A percentile compares a stretch with the other conserved stretches of the same genome.
Conservation (phyloP, 1,140 invertebrate genomes). For the Saccostrea echinata region DNA sequence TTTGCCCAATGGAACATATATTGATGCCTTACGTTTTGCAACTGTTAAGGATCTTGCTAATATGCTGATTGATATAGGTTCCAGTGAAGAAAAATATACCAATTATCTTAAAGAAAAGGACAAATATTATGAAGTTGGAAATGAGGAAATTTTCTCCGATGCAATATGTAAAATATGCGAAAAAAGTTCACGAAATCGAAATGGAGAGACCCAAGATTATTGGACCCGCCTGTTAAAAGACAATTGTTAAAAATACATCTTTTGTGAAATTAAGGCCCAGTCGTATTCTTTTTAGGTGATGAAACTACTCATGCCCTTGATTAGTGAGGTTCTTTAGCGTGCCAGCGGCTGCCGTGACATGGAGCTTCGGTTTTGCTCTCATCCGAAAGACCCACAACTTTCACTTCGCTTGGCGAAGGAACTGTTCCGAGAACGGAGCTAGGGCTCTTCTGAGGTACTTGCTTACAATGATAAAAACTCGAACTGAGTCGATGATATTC, state of each 20-base stretch:
- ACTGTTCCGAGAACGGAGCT: too few species aligned
- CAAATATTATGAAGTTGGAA: constrained; percentile 18
- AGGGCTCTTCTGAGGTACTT: too few species aligned
- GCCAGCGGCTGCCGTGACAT: too few species aligned
- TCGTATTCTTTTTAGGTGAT: too few species aligned
- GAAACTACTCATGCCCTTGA: too few species aligned
- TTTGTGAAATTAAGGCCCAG: too few species aligned
- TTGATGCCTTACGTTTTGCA: constrained; percentile 82
- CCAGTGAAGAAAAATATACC: constrained; percentile 19
- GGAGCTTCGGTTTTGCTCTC: too few species aligned
- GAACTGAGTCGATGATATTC: too few species aligned
- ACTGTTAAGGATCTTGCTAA: constrained; percentile 80
- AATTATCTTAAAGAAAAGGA: constrained; percentile 42
- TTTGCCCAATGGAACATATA: constrained; percentile 85
- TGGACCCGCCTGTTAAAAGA: neutral
- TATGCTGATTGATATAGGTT: constrained; percentile 75
- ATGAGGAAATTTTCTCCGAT: neutral
- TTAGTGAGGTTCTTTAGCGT: too few species aligned
- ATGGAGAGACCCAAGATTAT: neutral
- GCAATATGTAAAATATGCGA: constrained; percentile 15
- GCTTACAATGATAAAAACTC: too few species aligned
- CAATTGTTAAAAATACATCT: neutral
- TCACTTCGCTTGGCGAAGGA: too few species aligned
- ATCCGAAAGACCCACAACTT: too few species aligned
- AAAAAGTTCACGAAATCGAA: neutral